Conservation (phyloP, 2,888 invertebrate species). For the Drosophila paramelanica region DNA sequence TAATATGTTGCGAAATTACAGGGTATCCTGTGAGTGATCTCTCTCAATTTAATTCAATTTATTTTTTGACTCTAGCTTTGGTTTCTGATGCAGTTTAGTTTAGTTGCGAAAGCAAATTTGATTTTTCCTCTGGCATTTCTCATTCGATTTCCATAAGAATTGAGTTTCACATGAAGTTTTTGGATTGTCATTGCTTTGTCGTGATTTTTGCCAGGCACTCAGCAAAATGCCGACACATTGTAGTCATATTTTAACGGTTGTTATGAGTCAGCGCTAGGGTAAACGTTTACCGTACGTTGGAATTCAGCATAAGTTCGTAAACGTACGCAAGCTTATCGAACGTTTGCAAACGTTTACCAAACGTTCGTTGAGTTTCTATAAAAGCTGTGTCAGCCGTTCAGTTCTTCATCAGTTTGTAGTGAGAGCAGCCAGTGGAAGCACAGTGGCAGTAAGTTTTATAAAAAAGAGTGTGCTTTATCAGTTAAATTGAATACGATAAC, state of each 20-base stretch:
- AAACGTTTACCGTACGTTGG: constrained; percentile 30
- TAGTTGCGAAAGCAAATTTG: constrained; percentile 62
- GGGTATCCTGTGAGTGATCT: constrained; percentile 6
- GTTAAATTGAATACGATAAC: neutral
- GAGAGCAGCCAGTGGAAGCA: constrained; percentile 15
- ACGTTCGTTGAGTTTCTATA: constrained; percentile 25
- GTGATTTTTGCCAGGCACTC: constrained; percentile 40
- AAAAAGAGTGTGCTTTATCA: neutral
- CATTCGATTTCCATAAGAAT: constrained; percentile 26
- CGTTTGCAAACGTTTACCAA: constrained; percentile 37
- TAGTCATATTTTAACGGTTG: constrained; percentile 29
- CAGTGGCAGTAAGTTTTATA: constrained; percentile 2
- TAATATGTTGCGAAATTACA: neutral
- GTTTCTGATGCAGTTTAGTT: constrained; percentile 45
- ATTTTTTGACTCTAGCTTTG: constrained; percentile 22
- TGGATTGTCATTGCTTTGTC: constrained; percentile 42
- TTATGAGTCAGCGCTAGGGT: constrained; percentile 33
- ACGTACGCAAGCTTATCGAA: constrained; percentile 18
- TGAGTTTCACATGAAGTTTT: constrained; percentile 30
- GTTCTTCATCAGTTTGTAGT: neutral
- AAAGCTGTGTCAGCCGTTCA: constrained; percentile 12
- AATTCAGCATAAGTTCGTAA: constrained; percentile 7
- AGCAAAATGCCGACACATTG: constrained; percentile 36
- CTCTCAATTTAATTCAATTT: constrained; percentile 2
- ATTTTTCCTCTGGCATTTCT: constrained; percentile 49